Evolutionary conservation across 1,140 invertebrate species (phyloP).

Genomic region (Listronotus bonariensis): DNA sequence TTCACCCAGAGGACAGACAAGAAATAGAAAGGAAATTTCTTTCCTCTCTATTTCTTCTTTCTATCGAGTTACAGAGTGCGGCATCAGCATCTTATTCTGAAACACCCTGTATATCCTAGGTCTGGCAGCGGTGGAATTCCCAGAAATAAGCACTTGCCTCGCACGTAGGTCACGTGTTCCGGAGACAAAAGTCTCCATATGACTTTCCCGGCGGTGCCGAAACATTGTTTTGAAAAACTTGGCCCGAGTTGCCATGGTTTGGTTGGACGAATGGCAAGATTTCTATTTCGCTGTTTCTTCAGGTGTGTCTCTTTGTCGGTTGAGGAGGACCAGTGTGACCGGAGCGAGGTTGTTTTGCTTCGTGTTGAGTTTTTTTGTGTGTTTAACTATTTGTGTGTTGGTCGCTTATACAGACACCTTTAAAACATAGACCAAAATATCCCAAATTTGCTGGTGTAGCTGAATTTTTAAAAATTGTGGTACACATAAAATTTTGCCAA

Average conservation of each 20-base stretch:
- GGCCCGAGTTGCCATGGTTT: slow-evolving; percentile 93
- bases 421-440: too few species aligned
- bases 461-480: too few species aligned
- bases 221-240: slow-evolving; percentile 95
- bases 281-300: slow-evolving; percentile 99
- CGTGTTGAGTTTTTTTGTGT: not conserved
- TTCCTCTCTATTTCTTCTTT: too few species aligned
- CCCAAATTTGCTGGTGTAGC: too few species aligned
- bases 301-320: slow-evolving; percentile 70
- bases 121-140: slow-evolving; percentile 94
- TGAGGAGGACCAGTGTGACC: slow-evolving; percentile 10
- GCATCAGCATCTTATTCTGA: not conserved
- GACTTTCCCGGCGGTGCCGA: slow-evolving; percentile 98
- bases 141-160: slow-evolving; percentile 96
- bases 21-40: too few species aligned
- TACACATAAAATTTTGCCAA: too few species aligned
- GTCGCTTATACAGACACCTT: not conserved
- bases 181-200: slow-evolving; percentile 98
- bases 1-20: too few species aligned
- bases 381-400: not conserved
- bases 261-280: slow-evolving; percentile 98
- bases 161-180: slow-evolving; percentile 97
- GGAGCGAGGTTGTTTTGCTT: not conserved
- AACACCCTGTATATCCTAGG: slow-evolving; percentile 63
- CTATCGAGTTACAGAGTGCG: too few species aligned